Conservation (phyloP, 2,113 vertebrate genomes). For the Nothoprocta perdicaria region DNA sequence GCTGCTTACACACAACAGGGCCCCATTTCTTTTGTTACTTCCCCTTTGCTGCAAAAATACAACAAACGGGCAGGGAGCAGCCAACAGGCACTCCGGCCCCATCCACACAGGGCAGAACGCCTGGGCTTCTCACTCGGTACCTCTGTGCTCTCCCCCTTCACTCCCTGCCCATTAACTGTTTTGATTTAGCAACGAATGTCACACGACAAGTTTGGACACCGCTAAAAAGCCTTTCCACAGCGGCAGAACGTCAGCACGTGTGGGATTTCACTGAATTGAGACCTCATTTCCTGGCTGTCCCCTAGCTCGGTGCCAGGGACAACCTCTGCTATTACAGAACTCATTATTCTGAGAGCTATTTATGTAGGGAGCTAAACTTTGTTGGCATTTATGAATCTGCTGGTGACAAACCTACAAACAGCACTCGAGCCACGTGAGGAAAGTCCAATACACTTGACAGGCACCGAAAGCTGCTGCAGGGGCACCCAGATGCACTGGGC, state of each 20-base stretch:
- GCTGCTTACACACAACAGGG: background rate
- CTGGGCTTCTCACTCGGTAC: background rate
- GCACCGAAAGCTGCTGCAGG: background rate
- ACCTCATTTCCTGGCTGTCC: background rate
- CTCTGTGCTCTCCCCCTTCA: background rate
- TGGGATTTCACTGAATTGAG: background rate
- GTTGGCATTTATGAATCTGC: background rate
- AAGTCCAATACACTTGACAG: background rate
- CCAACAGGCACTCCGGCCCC: background rate
- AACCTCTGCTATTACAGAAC: background rate
- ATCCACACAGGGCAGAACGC: background rate
- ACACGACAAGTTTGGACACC: background rate
- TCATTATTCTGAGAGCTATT: background rate
- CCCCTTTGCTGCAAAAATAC: background rate
- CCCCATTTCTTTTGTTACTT: background rate
- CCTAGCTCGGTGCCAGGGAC: background rate
- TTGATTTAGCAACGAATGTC: background rate
- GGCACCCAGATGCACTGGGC: background rate
- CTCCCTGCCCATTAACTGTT: background rate
- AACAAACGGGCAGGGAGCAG: fast-evolving
- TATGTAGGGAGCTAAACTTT: background rate
- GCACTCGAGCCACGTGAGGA: background rate
- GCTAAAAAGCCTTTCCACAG: background rate
- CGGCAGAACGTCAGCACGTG: background rate
- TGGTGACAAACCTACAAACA: background rate